A percentile compares a stretch with the other conserved stretches of the same genome.
These are phyloP conservation scores for Clarias pachynema DNA, from an alignment of 2,797 vertebrate species.

Conservation along the genomic window DNA sequence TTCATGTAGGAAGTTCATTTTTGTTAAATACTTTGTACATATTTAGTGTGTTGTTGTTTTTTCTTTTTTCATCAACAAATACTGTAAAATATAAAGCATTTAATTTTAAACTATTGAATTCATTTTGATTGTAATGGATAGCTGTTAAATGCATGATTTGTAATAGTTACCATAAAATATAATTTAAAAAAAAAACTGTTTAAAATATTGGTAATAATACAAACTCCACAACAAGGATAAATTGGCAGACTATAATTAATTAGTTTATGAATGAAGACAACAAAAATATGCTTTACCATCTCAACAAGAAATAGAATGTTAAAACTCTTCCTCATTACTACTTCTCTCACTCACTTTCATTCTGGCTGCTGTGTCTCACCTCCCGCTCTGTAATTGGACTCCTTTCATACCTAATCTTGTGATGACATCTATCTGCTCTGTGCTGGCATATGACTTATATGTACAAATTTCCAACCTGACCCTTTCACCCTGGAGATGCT, in stretches of 20 bases:
- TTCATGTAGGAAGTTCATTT: no score
- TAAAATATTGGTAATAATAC: neutral
- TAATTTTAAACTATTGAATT: neutral
- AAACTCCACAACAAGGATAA: neutral
- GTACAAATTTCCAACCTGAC: neutral
- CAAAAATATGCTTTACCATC: neutral
- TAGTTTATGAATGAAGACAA: neutral
- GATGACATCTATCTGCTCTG: conserved; percentile 6
- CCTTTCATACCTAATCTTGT: conserved; percentile 12
- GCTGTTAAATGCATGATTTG: neutral
- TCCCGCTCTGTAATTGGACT: conserved; percentile 15
- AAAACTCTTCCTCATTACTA: neutral
- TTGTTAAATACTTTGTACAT: neutral
- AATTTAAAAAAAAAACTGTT: neutral
- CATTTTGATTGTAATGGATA: neutral
- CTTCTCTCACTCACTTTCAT: neutral
- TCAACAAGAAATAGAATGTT: neutral
- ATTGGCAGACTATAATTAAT: neutral
- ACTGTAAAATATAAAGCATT: neutral
- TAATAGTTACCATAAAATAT: neutral
- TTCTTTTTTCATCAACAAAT: neutral
- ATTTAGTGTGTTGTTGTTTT: neutral
- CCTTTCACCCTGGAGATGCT: neutral
- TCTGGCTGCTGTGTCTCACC: conserved; percentile 15
- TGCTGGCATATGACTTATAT: neutral